Percentiles rank a stretch among this genome's conserved stretches.
phyloP scores from a whole-genome alignment of 1,140 invertebrate genomes.

The Drosophila insularis region DNA sequence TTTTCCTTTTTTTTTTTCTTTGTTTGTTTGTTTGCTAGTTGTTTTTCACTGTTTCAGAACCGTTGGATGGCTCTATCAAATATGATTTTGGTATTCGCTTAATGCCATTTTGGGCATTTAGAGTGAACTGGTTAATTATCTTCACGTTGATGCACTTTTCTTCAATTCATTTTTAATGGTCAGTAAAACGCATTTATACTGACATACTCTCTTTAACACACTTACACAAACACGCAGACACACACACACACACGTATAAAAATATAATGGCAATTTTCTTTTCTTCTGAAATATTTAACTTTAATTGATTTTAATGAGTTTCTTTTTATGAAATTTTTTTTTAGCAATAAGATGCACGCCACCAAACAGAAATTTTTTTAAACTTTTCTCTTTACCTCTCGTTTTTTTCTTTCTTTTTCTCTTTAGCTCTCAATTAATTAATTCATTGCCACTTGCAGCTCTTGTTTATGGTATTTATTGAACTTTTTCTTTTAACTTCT shows the following conservation, averaged over 20 bases:
- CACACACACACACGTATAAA: conserved; percentile 22
- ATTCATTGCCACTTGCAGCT: conserved; percentile 55
- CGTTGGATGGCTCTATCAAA: conserved; percentile 30
- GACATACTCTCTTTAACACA: not conserved
- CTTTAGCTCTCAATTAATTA: conserved; percentile 24
- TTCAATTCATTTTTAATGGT: conserved; percentile 68
- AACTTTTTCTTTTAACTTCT: conserved; percentile 26
- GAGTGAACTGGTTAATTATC: conserved; percentile 38
- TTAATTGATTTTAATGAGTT: conserved; percentile 64
- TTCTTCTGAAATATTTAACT: conserved; percentile 32
- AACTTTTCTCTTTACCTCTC: conserved; percentile 8
- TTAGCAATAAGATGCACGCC: conserved; percentile 48
- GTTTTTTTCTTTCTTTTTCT: not conserved
- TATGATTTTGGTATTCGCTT: conserved; percentile 61
- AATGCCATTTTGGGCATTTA: conserved; percentile 55
- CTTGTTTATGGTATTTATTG: conserved; percentile 42
- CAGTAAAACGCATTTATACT: conserved; percentile 44
- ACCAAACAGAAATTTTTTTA: conserved; percentile 23
- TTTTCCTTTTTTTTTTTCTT: conserved; percentile 10
- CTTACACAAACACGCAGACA: not conserved
- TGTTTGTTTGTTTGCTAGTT: conserved; percentile 3
- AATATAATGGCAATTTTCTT: conserved; percentile 41
- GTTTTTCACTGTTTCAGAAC: conserved; percentile 27
- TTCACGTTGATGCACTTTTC: conserved; percentile 46
- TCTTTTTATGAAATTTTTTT: conserved; percentile 23